Evolutionary conservation across 2,888 invertebrate species (phyloP).

Genomic region (Orchesella flavescens): DNA sequence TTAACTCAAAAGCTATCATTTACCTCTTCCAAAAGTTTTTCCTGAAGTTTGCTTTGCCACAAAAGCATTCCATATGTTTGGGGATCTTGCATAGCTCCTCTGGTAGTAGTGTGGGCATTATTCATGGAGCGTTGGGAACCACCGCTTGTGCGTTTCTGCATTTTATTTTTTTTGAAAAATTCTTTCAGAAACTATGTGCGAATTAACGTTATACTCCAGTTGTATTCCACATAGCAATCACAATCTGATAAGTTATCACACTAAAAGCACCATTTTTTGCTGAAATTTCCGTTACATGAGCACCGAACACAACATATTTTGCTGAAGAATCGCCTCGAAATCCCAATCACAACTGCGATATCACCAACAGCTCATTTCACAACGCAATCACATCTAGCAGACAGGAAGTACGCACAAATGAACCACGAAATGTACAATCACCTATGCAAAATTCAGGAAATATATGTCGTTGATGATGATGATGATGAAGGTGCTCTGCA

Average conservation of each 20-base stretch:
- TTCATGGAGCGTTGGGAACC: conserved; percentile 24
- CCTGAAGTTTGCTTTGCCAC: conserved; percentile 67
- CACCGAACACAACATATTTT: too few relatives aligned
- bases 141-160: conserved; percentile 43
- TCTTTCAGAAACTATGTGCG: not conserved
- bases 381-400: too few relatives aligned
- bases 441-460: conserved; percentile 26
- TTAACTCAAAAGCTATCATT: too few relatives aligned
- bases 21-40: conserved; percentile 66
- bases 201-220: too few relatives aligned
- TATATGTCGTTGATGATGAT: not conserved
- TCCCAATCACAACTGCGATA: not conserved
- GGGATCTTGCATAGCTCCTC: conserved; percentile 41
- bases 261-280: not conserved
- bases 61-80: conserved; percentile 66
- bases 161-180: conserved; percentile 23
- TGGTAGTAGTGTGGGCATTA: conserved; percentile 14
- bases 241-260: not conserved
- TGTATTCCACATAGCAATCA: not conserved
- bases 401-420: conserved; percentile 48
- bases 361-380: too few relatives aligned
- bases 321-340: not conserved
- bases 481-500: not conserved
- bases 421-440: conserved; percentile 27
- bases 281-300: too few relatives aligned